Conservation (phyloP, 1,140 invertebrate species). For the Drosophila nigromelanica region DNA sequence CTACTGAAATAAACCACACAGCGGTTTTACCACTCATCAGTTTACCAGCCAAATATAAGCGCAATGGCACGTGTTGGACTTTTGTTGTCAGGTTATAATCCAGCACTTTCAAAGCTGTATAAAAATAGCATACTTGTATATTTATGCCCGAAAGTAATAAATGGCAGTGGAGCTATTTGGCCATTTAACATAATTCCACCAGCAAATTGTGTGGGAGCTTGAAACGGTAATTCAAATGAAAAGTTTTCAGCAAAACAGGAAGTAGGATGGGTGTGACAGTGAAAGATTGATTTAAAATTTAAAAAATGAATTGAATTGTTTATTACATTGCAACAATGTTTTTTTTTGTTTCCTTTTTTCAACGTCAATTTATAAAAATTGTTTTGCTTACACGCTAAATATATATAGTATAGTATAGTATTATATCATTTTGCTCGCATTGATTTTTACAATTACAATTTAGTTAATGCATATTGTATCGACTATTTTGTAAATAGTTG, state of each 20-base stretch:
- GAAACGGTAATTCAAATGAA: constrained; percentile 4
- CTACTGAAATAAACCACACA: not conserved
- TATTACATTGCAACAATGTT: constrained; percentile 58
- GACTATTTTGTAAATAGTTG: constrained; percentile 30
- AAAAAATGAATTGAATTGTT: constrained; percentile 70
- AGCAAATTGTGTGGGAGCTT: not conserved
- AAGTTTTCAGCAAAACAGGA: not conserved
- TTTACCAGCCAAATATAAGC: constrained; percentile 16
- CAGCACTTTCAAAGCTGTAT: constrained; percentile 26
- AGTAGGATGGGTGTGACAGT: not conserved
- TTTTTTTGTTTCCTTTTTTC: constrained; percentile 6
- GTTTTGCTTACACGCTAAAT: constrained; percentile 53
- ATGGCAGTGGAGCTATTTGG: constrained; percentile 6
- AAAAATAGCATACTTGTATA: constrained; percentile 42
- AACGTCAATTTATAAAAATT: constrained; percentile 52
- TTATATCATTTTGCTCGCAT: constrained; percentile 47
- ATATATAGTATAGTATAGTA: constrained; percentile 38
- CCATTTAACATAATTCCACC: constrained; percentile 51
- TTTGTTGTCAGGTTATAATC: constrained; percentile 20
- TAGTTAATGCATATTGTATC: constrained; percentile 23
- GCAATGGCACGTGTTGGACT: constrained; percentile 5
- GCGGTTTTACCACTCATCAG: constrained; percentile 10
- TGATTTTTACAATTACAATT: constrained; percentile 33
- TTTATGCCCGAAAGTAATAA: constrained; percentile 7
- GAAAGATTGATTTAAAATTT: constrained; percentile 50